Evolutionary conservation across 2,888 invertebrate species (phyloP).

Genomic region (Nemotelus nigrinus): DNA sequence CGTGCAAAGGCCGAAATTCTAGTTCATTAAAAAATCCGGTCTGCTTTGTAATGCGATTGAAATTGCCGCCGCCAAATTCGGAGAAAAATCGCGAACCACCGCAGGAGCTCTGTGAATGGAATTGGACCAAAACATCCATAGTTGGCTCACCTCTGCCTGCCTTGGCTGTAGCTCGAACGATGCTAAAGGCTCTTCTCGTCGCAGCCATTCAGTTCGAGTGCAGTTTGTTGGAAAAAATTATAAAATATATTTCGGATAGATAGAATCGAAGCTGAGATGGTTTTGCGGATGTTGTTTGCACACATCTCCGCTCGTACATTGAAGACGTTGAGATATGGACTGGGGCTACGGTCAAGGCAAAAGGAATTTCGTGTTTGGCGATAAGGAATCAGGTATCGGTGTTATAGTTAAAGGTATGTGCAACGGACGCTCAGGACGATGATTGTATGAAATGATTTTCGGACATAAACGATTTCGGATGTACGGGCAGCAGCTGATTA

Average conservation of each 20-base stretch:
- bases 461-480: background rate
- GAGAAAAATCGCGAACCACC: constrained; percentile 31
- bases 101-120: constrained; percentile 31
- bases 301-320: background rate
- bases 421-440: background rate
- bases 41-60: constrained; percentile 21
- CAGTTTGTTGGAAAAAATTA: background rate
- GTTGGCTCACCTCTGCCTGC: too few species aligned
- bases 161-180: background rate
- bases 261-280: constrained; percentile 14
- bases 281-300: background rate
- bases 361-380: constrained; percentile 11
- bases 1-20: constrained; percentile 11
- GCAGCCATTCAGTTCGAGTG: background rate
- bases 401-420: background rate
- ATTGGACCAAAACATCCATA: background rate
- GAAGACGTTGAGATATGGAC: background rate
- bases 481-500: constrained; percentile 22
- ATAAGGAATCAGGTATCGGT: constrained; percentile 20
- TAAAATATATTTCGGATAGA: constrained; percentile 13
- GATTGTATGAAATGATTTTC: background rate
- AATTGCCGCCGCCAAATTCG: constrained; percentile 26
- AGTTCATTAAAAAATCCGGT: constrained; percentile 36
- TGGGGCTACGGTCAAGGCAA: constrained; percentile 8
- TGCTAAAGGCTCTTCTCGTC: constrained; percentile 10